These are phyloP conservation scores for Mustela lutreola DNA, from an alignment of 2,113 vertebrate species.

Conservation along the genomic window DNA sequence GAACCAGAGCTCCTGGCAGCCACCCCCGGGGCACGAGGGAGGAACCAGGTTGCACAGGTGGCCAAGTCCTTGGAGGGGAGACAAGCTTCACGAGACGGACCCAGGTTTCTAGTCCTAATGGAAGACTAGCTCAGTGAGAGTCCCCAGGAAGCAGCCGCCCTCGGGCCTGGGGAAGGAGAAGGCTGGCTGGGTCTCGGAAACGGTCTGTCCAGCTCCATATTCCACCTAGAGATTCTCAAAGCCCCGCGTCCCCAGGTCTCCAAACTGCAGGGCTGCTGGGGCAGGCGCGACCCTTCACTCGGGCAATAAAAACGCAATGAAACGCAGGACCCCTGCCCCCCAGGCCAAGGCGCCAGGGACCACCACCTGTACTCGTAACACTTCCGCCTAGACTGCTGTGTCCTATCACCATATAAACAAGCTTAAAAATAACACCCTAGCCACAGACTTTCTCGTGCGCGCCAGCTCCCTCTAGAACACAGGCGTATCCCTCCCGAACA, in stretches of 20 bases:
- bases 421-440: neutral
- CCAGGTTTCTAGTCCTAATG: neutral
- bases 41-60: neutral
- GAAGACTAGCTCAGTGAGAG: neutral
- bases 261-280: fast-evolving
- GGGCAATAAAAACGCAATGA: neutral
- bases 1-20: neutral
- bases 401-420: neutral
- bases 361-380: neutral
- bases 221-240: neutral
- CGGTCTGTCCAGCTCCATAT: neutral
- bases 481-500: fast-evolving
- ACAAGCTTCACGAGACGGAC: too few species aligned
- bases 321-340: fast-evolving
- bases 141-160: fast-evolving
- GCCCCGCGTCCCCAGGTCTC: fast-evolving
- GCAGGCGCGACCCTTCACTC: fast-evolving
- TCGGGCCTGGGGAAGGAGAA: neutral
- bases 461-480: neutral
- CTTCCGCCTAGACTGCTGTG: neutral
- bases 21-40: fast-evolving
- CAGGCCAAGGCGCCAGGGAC: neutral
- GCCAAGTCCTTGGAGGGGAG: too few species aligned
- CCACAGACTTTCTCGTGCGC: neutral
- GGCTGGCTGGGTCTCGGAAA: neutral